Evolutionary conservation across 2,113 vertebrate genomes (phyloP).

Genomic region (Carassius auratus): DNA sequence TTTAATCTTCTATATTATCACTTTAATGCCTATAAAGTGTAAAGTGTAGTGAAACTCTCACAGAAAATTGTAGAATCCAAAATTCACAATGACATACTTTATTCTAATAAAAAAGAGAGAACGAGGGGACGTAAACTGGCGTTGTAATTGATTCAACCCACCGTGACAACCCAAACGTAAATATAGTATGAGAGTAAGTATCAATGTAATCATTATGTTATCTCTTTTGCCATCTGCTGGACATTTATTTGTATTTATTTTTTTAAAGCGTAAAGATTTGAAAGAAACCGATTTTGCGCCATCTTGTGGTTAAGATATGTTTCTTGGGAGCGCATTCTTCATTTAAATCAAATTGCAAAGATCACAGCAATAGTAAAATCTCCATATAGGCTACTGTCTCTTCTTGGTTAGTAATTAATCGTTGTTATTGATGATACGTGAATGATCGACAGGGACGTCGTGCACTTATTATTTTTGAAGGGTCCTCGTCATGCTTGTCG

Average conservation of each 20-base stretch:
- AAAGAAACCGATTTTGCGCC: neutral
- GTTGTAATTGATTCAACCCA: neutral
- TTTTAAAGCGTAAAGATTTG: neutral
- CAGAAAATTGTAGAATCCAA: neutral
- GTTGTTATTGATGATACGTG: neutral
- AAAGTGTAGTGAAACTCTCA: neutral
- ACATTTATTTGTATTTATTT: neutral
- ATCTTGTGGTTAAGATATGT: conserved; percentile 3
- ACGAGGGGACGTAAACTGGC: neutral
- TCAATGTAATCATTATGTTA: neutral
- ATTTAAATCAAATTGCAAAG: neutral
- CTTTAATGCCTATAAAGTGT: neutral
- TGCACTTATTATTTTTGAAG: too few relatives aligned
- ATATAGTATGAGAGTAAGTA: too few relatives aligned
- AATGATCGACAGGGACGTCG: too few relatives aligned
- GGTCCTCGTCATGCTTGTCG: too few relatives aligned
- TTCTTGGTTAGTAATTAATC: neutral
- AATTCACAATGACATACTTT: neutral
- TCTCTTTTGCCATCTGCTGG: conserved; percentile 7
- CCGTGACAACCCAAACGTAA: neutral
- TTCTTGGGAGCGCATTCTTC: neutral
- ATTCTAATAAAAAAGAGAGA: neutral
- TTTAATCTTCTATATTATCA: neutral
- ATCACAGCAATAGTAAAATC: neutral
- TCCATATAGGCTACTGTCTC: neutral